Conservation (phyloP, 2,113 vertebrate genomes). For the Laticauda laticaudata region DNA sequence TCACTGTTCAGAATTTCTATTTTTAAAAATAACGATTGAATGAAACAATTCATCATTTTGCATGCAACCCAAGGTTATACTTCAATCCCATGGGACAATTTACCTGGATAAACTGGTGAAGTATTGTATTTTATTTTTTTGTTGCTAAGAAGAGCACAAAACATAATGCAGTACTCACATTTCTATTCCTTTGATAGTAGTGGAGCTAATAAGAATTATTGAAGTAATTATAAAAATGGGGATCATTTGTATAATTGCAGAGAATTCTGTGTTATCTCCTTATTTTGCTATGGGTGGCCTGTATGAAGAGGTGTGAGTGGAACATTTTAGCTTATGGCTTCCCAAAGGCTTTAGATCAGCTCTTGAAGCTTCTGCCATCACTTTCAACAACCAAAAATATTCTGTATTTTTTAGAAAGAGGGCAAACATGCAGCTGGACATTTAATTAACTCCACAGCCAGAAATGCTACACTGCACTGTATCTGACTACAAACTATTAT, state of each 20-base stretch:
- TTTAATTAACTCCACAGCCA: neutral
- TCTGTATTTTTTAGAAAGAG: neutral
- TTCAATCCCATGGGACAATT: neutral
- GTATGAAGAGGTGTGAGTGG: neutral
- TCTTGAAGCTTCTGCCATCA: neutral
- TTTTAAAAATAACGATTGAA: neutral
- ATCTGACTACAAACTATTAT: neutral
- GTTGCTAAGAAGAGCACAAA: neutral
- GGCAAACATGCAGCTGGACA: neutral
- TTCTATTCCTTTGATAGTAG: neutral
- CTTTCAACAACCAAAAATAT: neutral
- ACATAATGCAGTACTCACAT: neutral
- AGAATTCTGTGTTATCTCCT: neutral
- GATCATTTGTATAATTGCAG: neutral
- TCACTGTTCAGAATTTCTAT: neutral
- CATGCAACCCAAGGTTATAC: neutral
- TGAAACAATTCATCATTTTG: neutral
- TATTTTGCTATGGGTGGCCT: neutral
- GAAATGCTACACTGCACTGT: neutral
- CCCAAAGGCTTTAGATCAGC: neutral
- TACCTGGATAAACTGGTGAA: neutral
- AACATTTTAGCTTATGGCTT: neutral
- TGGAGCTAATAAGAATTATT: neutral
- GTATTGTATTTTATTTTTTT: neutral
- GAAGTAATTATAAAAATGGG: neutral